phyloP scores from a whole-genome alignment of 2,888 invertebrate species.

The Eudemis profundana region DNA sequence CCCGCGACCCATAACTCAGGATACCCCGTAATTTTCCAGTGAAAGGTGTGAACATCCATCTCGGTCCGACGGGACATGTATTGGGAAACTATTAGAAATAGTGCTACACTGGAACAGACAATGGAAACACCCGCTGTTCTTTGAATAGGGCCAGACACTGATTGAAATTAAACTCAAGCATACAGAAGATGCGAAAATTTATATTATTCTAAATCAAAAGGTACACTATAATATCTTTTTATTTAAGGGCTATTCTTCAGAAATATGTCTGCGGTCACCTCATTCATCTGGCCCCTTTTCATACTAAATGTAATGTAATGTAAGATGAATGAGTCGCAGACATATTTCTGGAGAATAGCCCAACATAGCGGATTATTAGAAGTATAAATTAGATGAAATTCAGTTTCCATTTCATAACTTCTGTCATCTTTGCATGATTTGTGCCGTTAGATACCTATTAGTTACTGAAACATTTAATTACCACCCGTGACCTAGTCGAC shows the following conservation, averaged over 20 bases:
- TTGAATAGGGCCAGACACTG: neutral
- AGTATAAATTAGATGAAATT: neutral
- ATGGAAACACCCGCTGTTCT: slow-evolving; percentile 5
- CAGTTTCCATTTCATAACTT: neutral
- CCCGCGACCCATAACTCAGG: slow-evolving; percentile 54
- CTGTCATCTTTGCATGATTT: no score
- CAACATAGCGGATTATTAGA: no score
- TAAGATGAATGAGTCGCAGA: no score
- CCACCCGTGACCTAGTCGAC: neutral
- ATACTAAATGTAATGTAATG: no score
- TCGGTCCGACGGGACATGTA: slow-evolving; percentile 47
- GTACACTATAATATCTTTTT: no score
- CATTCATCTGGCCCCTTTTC: no score
- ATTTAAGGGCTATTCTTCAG: no score
- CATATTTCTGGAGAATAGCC: no score
- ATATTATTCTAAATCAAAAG: no score
- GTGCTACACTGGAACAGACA: neutral
- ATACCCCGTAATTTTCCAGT: slow-evolving; percentile 53
- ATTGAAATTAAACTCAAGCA: neutral
- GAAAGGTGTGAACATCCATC: slow-evolving; percentile 59
- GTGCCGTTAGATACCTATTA: neutral
- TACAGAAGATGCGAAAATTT: no score
- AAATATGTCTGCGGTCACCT: no score
- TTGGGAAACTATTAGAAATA: slow-evolving; percentile 54
- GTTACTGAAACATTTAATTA: neutral